Conservation (phyloP, 2,888 invertebrate species). For the Agonopterix heracliana region DNA sequence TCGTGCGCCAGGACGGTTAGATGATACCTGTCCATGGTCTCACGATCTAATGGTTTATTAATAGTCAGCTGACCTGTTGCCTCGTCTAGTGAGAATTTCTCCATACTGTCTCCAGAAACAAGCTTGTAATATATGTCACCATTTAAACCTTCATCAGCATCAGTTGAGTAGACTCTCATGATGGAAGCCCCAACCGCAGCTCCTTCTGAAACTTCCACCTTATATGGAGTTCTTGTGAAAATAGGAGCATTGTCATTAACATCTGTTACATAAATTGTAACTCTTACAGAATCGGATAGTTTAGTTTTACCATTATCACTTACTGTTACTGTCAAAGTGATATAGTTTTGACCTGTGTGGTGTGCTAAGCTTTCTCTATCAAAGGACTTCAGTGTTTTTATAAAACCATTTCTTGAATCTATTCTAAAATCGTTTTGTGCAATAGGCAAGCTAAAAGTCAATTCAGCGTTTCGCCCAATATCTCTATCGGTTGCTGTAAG, state of each 20-base stretch:
- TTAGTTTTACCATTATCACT: constrained; percentile 88
- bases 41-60: constrained; percentile 87
- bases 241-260: constrained; percentile 94
- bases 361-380: constrained; percentile 92
- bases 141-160: constrained; percentile 92
- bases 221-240: constrained; percentile 89
- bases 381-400: constrained; percentile 89
- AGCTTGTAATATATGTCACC: constrained; percentile 92
- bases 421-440: constrained; percentile 89
- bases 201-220: constrained; percentile 93
- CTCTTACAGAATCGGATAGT: constrained; percentile 89
- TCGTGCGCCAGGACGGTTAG: constrained; percentile 91
- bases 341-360: constrained; percentile 84
- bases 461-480: constrained; percentile 92
- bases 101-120: constrained; percentile 86
- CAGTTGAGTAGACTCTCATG: constrained; percentile 88
- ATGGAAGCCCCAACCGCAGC: constrained; percentile 88
- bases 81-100: constrained; percentile 88
- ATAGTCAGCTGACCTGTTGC: constrained; percentile 92
- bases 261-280: constrained; percentile 91
- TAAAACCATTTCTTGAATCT: constrained; percentile 92
- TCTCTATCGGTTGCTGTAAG: constrained; percentile 92
- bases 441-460: constrained; percentile 86
- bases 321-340: constrained; percentile 90
- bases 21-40: constrained; percentile 84